Conservation (phyloP, 2,113 vertebrate genomes). For the Hymenochirus boettgeri region DNA sequence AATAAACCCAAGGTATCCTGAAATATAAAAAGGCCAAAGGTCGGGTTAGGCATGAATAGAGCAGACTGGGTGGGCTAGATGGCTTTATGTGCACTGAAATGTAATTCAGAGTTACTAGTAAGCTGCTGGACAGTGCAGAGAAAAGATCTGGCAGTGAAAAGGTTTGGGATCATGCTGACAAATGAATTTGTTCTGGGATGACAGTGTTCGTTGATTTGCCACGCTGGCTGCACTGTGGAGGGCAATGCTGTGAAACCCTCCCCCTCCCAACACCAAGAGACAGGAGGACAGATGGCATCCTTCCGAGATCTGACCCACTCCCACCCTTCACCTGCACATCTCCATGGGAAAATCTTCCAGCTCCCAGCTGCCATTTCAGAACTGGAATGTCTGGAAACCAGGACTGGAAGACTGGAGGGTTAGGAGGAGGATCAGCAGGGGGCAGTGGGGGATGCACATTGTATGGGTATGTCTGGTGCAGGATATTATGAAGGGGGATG, state of each 20-base stretch:
- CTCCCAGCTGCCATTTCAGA: slow-evolving; percentile 60
- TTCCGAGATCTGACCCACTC: slow-evolving; percentile 65
- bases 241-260: slow-evolving; percentile 45
- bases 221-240: slow-evolving; percentile 53
- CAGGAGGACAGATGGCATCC: slow-evolving; percentile 73
- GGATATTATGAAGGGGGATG: slow-evolving; percentile 28
- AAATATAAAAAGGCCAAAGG: background rate
- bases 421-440: slow-evolving; percentile 36
- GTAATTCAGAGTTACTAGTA: background rate
- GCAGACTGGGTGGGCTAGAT: slow-evolving; percentile 2
- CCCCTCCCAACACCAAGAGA: slow-evolving; percentile 50
- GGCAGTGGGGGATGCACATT: slow-evolving; percentile 14
- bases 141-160: slow-evolving; percentile 34
- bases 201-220: slow-evolving; percentile 47
- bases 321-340: slow-evolving; percentile 74
- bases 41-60: background rate
- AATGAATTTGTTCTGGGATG: slow-evolving; percentile 43
- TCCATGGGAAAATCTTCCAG: slow-evolving; percentile 64
- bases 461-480: slow-evolving; percentile 21
- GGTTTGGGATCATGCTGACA: slow-evolving; percentile 44
- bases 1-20: background rate
- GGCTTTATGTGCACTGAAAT: slow-evolving; percentile 2
- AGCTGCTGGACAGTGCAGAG: background rate
- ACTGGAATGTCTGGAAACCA: slow-evolving; percentile 60
- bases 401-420: slow-evolving; percentile 31